Evolutionary conservation across 2,888 invertebrate genomes (phyloP), one percentile per base, ranked within the genome.

Genomic region (Trypoxylon attenuatum): DNA sequence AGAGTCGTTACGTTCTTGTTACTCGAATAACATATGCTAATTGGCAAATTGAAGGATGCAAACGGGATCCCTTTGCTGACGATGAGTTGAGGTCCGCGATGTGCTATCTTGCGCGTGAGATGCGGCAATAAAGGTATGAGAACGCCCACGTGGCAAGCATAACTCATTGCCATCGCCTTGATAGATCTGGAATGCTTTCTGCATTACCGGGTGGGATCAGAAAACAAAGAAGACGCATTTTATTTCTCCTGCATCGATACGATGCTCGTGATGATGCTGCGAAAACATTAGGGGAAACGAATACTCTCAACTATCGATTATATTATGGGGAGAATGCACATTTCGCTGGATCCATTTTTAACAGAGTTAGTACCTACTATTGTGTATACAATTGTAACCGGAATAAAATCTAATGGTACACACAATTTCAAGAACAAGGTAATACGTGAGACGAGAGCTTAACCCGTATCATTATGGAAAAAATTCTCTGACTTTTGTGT

Each of bases 111-210:
- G 78, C 74, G 79, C 59, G n/a, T n/a, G 77, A 73, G 79, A 67
- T 64, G 66, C 74, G 69, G 78, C 70, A 81, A 80, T 81, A 82
- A 82, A 83, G 82, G 83, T 83, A 85, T 84, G 84, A 80, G 85
- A 85, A 85, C 80, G 63, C 76, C 80, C 85, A 85, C 83, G 84
- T 85, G 85, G 75, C 77, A 41, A 59, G 41, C 80, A 85, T 85
- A 85, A 84, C 76, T 85, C 85, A 85, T 80, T 69, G 69, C 51
- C 56, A 73, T 74, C 70, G 64, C 55, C 69, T 59, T 60, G 73
- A 71, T 75, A 59, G 69, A 43, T 41, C 56, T 56, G 76, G 69
- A 79, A 76, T 19, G 18, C 18, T 33, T 33, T 19, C 19, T 21
- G 33, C 19, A 49, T 33, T 33, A 49, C 18, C 18, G 33, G 18